Base-by-base conservation (phyloP, 2,888 invertebrate species). In the Penaeus monodon region DNA sequence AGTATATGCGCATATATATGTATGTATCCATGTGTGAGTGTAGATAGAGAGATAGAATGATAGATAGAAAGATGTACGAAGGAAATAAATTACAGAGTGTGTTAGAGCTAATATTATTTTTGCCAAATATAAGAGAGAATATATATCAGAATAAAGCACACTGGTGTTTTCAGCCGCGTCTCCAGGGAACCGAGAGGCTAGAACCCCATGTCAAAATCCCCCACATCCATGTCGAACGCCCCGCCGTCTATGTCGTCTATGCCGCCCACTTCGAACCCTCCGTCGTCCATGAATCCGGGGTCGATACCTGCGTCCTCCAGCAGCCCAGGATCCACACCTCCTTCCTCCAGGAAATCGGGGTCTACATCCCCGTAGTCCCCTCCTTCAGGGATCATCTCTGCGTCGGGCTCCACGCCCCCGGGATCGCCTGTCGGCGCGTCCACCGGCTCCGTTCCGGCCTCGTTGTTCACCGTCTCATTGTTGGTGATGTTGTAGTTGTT, bases 311-410 rank as follows among this genome's bases (percentile, higher is more conserved):
- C 63, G 27, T 57, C 63, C 14, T 78, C 80, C 38, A 64, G 49
- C 12, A 49, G 12, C 49, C 49, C 49, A n/a, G 49, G 49, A 2
- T 49, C 65, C 24, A 38, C 38, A 24, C 33, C 65, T 12, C 38
- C 80, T 12, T 80, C 80, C 14, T 80, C 80, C 65, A 66, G 66
- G 0, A 66, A 22, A 33, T n/a, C n/a, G 17, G 80, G 80, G 44
- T 80, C n/a, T 24, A 80, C 29, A 0, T 10, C 49, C 14, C n/a
- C 49, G 7, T 49, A 49, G 14, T 49, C 49, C 14, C 49, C 49
- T n/a, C 49, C 80, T 20, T 80, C 80, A 10, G 80, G n/a, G 17
- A 65, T 65, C 80, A 80, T 80, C 38, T 80, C 80, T n/a, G 80
- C 80, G 3, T n/a, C 80, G 2, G 80, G 80, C 7, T 80, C 38